Conservation (phyloP, 2,113 vertebrate genomes). For the Rhinolophus sinicus region DNA sequence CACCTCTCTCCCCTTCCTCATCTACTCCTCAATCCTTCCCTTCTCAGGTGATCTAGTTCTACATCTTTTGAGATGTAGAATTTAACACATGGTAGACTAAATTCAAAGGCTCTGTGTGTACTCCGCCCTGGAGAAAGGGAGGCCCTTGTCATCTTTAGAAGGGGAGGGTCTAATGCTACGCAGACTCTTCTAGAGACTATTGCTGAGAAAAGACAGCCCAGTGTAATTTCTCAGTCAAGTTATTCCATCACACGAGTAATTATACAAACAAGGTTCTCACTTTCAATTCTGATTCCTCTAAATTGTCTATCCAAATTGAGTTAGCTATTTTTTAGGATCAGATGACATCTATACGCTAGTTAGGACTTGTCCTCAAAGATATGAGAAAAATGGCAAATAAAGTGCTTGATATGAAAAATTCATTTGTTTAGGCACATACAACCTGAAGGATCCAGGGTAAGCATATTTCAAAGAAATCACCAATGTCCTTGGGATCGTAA, state of each 20-base stretch:
- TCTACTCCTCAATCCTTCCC: neutral
- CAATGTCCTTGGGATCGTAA: neutral
- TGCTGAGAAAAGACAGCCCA: neutral
- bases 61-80: neutral
- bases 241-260: neutral
- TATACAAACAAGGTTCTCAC: neutral
- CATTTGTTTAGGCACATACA: conserved; percentile 23
- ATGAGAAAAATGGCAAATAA: conserved; percentile 28
- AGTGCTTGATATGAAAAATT: neutral
- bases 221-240: neutral
- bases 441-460: neutral
- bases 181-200: neutral
- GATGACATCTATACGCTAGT: conserved; percentile 1
- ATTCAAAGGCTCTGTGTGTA: neutral
- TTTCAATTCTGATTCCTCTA: conserved; percentile 16
- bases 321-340: neutral
- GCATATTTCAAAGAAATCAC: conserved; percentile 43
- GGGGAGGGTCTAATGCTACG: neutral
- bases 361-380: neutral
- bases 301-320: neutral
- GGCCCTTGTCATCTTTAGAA: neutral
- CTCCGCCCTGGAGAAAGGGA: neutral
- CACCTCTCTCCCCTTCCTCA: neutral
- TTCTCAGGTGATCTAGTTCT: neutral
- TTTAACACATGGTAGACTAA: neutral